These are phyloP conservation scores for Emydura subglobosa DNA, from an alignment of 2,113 vertebrate species.

Conservation along the genomic window DNA sequence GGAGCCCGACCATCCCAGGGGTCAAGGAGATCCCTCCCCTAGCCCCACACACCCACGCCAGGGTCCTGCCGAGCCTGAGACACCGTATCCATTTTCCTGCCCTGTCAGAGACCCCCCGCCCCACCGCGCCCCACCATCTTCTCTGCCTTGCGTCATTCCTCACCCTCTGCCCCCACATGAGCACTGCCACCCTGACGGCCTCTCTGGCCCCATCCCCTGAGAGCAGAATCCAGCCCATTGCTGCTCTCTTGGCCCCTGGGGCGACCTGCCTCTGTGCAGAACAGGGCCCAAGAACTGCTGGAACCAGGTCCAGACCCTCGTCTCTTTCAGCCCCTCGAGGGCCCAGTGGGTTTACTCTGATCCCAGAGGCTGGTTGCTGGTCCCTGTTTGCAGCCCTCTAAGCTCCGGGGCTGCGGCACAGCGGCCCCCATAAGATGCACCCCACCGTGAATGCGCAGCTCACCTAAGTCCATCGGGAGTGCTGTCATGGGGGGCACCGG, in stretches of 20 bases:
- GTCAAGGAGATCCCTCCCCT: neutral
- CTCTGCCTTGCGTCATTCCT: too few relatives aligned
- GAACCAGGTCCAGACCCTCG: neutral
- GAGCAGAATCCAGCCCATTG: neutral
- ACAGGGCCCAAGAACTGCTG: too few relatives aligned
- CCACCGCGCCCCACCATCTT: too few relatives aligned
- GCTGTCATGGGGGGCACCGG: conserved; percentile 84
- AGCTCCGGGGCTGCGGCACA: neutral
- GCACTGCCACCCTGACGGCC: neutral
- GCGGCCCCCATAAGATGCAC: neutral
- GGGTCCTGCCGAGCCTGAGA: too few relatives aligned
- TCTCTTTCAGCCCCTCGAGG: neutral
- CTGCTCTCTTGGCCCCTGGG: neutral
- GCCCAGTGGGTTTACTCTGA: neutral
- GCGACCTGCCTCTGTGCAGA: neutral
- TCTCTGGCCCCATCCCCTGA: neutral
- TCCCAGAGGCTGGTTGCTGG: too few relatives aligned
- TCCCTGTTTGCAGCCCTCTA: too few relatives aligned
- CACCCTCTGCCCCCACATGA: neutral
- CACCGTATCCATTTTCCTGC: too few relatives aligned
- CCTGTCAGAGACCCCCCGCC: too few relatives aligned
- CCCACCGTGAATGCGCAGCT: conserved; percentile 24
- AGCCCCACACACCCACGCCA: neutral
- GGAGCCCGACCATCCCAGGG: too few relatives aligned
- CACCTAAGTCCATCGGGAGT: conserved; percentile 84